These are phyloP conservation scores for Brachionus asplanchnoidis DNA, from an alignment of 1,140 invertebrate genomes.

Conservation along the genomic window DNA sequence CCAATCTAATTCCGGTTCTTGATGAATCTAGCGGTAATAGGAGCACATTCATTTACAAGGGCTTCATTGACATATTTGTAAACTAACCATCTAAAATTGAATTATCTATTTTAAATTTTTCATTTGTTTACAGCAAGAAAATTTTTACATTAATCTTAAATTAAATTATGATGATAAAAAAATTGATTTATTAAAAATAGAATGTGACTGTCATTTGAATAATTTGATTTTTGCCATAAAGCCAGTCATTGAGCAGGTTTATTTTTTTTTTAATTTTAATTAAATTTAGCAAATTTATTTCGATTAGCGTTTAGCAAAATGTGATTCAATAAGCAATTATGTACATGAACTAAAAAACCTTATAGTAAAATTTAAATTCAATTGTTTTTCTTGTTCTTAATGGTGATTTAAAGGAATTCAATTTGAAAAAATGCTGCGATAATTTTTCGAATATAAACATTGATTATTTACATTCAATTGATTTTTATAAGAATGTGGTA, in stretches of 20 bases:
- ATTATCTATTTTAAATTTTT: background rate
- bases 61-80: constrained; percentile 11
- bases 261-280: background rate
- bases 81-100: background rate
- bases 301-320: background rate
- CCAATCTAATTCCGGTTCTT: background rate
- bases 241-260: background rate
- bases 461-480: constrained; percentile 16
- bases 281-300: background rate
- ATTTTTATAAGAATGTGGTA: constrained; percentile 9
- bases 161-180: background rate
- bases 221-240: background rate
- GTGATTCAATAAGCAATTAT: background rate
- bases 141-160: background rate
- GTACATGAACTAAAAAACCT: constrained; percentile 10
- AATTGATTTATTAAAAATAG: constrained; percentile 11
- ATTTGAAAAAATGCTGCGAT: background rate
- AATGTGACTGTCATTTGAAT: background rate
- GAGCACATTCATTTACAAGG: background rate
- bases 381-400: background rate
- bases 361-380: background rate
- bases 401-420: background rate
- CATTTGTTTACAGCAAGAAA: background rate
- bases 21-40: background rate
- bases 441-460: background rate